Evolutionary conservation across 2,888 invertebrate species (phyloP), one percentile per base, ranked within the genome.

Genomic region (Malacosoma neustria): DNA sequence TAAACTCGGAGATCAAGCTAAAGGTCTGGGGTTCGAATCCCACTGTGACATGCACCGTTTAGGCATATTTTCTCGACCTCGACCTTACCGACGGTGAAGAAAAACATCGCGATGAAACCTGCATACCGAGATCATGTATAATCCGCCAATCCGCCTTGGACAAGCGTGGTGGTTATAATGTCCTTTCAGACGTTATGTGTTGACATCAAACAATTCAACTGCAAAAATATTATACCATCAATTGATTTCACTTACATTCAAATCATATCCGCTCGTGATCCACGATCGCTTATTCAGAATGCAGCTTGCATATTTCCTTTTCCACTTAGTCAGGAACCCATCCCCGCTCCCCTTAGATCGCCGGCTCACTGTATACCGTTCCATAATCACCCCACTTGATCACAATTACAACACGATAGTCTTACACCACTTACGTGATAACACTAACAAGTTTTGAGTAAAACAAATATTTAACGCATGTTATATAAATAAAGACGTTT

Each of bases 401-500:
- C 42, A 57, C 59, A 58, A 63, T 37, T 32, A 29, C 36, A 50
- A 72, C 66, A 70, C 76, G 79, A 64, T 73, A 55, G 48, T 40
- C 52, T 41, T 62, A 54, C 54, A 45, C 62, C 54, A 44, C 69
- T 56, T 59, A 57, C 69, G 57, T 61, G 54, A 48, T 60, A 58
- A 61, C 71, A 81, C 79, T 79, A 75, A 79, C 60, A 54, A 43
- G 46, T 57, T 59, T 55, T 55, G 49, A 59, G 45, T 66, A 62
- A 64, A 69, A 72, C 59, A 66, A 61, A 68, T 61, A 54, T 51
- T 53, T 41, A 50, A 57, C 54, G 60, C 55, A 69, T 67, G 49
- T 57, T 77, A 76, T 68, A 69, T 79, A 73, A 74, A 69, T 53
- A 73, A 71, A 72, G 66, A 70, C 72, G 67, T 61, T 64, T 53